Evolutionary conservation across 2,797 vertebrate species (phyloP).

Genomic region (Lepilemur septentrionalis): DNA sequence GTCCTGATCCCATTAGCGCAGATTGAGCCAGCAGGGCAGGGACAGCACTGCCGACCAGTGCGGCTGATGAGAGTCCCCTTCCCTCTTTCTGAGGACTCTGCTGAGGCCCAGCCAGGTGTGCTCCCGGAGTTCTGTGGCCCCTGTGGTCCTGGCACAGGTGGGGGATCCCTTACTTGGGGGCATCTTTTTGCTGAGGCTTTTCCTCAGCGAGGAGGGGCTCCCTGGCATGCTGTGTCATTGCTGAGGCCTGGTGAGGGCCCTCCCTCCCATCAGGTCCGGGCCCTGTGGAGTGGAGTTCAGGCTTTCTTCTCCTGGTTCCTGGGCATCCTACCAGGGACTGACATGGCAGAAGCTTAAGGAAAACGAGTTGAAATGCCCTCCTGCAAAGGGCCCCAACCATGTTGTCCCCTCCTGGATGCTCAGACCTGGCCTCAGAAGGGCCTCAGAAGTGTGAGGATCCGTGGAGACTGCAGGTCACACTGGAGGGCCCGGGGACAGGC

Average conservation of each 20-base stretch:
- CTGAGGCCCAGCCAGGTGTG: not conserved
- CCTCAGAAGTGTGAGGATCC: not conserved
- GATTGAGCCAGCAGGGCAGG: constrained; percentile 39
- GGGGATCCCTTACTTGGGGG: not conserved
- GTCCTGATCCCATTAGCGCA: constrained; percentile 73
- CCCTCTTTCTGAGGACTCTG: not conserved
- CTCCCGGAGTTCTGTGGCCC: not conserved
- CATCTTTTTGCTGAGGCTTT: not conserved
- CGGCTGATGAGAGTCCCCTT: constrained; percentile 3
- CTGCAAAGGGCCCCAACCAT: not conserved
- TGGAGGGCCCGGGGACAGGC: not conserved
- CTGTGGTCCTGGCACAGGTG: not conserved
- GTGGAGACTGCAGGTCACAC: not conserved
- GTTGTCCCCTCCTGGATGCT: not conserved
- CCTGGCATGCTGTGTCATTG: not conserved
- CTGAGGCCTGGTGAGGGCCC: not conserved
- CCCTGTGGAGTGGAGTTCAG: not conserved
- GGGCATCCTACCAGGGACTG: not conserved
- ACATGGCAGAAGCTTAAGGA: not conserved
- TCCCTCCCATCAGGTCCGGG: not conserved
- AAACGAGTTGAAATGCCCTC: not conserved
- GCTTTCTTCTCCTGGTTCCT: not conserved
- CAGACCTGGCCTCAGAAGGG: not conserved
- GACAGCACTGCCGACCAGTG: not conserved
- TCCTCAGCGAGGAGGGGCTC: not conserved